Percentiles rank a stretch among this genome's conserved stretches.
Conservation (phyloP, 2,888 invertebrate genomes). For the Drosophila mimetica region DNA sequence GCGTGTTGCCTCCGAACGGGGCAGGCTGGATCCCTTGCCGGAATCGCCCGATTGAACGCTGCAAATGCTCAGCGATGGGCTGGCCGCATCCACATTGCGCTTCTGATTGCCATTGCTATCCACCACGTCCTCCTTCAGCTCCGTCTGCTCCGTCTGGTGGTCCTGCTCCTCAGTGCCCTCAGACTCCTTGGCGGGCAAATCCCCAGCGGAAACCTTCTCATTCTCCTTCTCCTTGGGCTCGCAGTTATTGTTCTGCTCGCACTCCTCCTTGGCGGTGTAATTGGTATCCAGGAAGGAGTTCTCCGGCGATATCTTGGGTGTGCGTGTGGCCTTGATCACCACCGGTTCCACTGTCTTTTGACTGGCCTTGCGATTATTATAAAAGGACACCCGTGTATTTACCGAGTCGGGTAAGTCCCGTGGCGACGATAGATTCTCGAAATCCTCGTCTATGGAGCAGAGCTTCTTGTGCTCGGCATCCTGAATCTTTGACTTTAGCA, state of each 20-base stretch:
- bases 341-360: constrained; percentile 80
- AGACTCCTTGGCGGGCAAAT: constrained; percentile 2
- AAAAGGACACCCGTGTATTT: constrained; percentile 74
- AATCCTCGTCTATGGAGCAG: constrained; percentile 81
- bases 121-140: constrained; percentile 37
- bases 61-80: constrained; percentile 87
- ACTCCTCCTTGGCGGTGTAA: constrained; percentile 76
- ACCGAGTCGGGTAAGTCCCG: constrained; percentile 83
- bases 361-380: constrained; percentile 71
- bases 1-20: constrained; percentile 81
- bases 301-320: constrained; percentile 84
- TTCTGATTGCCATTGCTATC: constrained; percentile 65
- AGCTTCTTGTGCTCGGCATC: constrained; percentile 81
- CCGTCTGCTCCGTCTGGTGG: constrained; percentile 1
- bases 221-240: constrained; percentile 40
- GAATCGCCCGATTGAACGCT: constrained; percentile 84
- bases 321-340: constrained; percentile 82
- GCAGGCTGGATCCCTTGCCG: constrained; percentile 83
- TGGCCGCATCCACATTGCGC: constrained; percentile 84
- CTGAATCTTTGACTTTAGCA: constrained; percentile 83
- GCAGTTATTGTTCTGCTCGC: constrained; percentile 73
- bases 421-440: constrained; percentile 82
- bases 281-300: constrained; percentile 83
- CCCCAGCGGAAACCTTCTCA: background rate
- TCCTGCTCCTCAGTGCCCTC: too few species aligned